These are phyloP conservation scores for Anguilla megastoma DNA, from an alignment of 2,797 vertebrate genomes.

Conservation along the genomic window DNA sequence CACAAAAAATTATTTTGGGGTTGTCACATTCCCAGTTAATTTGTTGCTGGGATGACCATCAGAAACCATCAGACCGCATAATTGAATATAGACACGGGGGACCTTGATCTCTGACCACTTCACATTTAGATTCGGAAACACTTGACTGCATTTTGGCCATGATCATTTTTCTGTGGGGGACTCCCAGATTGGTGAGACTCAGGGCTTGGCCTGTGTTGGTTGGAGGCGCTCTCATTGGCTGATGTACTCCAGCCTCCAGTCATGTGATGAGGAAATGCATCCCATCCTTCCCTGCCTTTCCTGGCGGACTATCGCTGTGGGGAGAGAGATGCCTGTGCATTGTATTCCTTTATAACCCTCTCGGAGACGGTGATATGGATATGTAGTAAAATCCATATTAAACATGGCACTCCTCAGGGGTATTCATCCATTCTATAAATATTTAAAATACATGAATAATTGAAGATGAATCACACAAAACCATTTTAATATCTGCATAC, in stretches of 20 bases:
- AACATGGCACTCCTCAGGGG: constrained; percentile 11
- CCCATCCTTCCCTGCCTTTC: background rate
- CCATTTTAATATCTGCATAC: background rate
- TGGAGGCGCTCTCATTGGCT: too few relatives aligned
- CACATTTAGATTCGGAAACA: background rate
- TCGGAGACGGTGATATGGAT: background rate
- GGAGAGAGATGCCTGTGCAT: background rate
- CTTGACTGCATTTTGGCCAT: background rate
- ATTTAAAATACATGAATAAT: constrained; percentile 30
- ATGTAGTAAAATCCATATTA: background rate
- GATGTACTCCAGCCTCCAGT: background rate
- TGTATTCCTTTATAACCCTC: constrained; percentile 19
- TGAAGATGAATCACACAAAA: constrained; percentile 27
- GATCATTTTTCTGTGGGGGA: background rate
- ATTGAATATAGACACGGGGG: background rate
- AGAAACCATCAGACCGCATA: background rate
- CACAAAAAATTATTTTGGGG: background rate
- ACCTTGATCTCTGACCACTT: background rate
- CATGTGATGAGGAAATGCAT: background rate
- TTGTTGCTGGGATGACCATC: background rate
- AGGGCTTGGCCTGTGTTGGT: background rate
- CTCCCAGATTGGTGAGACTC: background rate
- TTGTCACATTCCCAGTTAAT: background rate
- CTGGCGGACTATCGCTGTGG: background rate
- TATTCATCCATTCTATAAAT: constrained; percentile 22